These are phyloP conservation scores for Drosophila rubida DNA, from an alignment of 2,888 invertebrate genomes.

Conservation along the genomic window DNA sequence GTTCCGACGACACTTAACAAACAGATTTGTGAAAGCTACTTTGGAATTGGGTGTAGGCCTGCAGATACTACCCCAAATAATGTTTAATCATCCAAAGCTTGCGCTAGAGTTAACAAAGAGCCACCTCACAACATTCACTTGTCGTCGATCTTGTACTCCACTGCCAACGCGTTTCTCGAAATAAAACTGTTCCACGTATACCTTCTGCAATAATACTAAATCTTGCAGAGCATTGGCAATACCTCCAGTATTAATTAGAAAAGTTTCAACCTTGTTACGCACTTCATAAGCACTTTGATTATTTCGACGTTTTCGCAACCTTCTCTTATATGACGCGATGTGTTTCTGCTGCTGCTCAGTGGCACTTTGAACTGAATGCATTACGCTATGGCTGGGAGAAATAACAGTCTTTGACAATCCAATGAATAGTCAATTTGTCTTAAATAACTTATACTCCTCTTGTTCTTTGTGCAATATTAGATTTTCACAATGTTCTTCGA, in stretches of 20 bases:
- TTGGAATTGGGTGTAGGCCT: conserved; percentile 27
- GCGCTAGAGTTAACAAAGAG: conserved; percentile 22
- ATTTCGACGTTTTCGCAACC: conserved; percentile 56
- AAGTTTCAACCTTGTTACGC: neutral
- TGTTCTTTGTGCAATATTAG: neutral
- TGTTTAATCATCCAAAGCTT: conserved; percentile 74
- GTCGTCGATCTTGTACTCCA: conserved; percentile 60
- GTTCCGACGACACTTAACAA: conserved; percentile 5
- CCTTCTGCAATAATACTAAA: conserved; percentile 76
- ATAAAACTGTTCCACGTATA: conserved; percentile 81
- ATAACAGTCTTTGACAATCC: conserved; percentile 26
- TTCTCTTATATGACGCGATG: conserved; percentile 67
- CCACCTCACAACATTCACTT: neutral
- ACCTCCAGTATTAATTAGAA: conserved; percentile 14
- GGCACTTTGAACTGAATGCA: conserved; percentile 77
- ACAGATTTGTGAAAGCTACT: conserved; percentile 6
- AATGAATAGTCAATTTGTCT: conserved; percentile 3
- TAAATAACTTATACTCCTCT: neutral
- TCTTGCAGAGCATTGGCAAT: conserved; percentile 19
- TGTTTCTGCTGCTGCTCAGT: conserved; percentile 64
- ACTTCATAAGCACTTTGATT: conserved; percentile 1
- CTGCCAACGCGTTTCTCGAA: conserved; percentile 83
- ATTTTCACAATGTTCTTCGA: conserved; percentile 5
- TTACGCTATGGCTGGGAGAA: conserved; percentile 66
- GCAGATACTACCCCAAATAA: conserved; percentile 20